Evolutionary conservation across 2,888 invertebrate species (phyloP), one percentile per base, ranked within the genome.

Genomic region (Agrenia bidenticulata): DNA sequence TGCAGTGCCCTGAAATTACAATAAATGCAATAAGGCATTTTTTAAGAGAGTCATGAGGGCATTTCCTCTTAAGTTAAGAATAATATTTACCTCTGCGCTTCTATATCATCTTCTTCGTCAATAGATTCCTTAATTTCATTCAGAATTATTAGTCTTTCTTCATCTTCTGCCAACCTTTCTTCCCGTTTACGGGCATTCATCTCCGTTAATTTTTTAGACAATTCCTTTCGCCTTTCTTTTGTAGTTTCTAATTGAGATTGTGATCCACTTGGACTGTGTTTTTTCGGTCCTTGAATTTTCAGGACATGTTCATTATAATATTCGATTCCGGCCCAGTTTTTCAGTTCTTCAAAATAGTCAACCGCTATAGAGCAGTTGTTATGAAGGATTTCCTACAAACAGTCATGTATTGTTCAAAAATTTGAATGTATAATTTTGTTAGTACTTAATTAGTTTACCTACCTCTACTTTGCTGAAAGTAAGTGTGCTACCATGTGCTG

Each of bases 141-240:
- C 32, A 94, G 80, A 75, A 90, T 88, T 77, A 87, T 87, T 41
- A 95, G 79, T 78, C 90, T 90, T 74, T 93, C 90, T 78, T 94
- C 93, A 78, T 95, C 94, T 78, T 92, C 92, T 2, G 88, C 89
- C 27, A 95, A 82, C 39, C 61, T 64, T 79, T 94, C 94, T 77
- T 91, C 90, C 72, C 94, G 83, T 78, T 93, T 90, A 57, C 91
- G 85, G 0, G 92, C 92, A 79, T 94, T 94, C 59, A 94, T 90
- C 81, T 95, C 94, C 56, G 92, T 86, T 60, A 95, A 81, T 24
- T 94, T 84, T 49, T 88, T 83, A 0, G 94, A 92, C 78, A 94
- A 84, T 79, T 94, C 94, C 63, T 89, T 87, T 74, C 93, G 88
- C 67, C 92, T 84, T 77, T 89, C 45, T 45, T 45, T 89, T 79